Evolutionary conservation across 2,888 invertebrate genomes (phyloP).

Genomic region (Smittia sp.): DNA sequence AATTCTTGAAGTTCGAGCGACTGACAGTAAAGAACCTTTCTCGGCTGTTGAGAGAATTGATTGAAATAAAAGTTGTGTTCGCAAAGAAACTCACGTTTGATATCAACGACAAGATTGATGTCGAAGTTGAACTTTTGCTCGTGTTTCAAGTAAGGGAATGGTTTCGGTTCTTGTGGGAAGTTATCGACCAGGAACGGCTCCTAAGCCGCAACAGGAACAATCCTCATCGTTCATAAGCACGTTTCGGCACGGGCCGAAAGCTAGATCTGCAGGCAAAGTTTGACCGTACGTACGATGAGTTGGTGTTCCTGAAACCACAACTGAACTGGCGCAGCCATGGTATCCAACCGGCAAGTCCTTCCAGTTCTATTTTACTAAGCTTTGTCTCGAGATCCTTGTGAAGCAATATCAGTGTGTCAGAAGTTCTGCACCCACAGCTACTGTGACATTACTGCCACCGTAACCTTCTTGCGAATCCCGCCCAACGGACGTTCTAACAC

Average conservation of each 20-base stretch:
- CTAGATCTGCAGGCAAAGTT: slow-evolving; percentile 76
- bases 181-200: slow-evolving; percentile 82
- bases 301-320: slow-evolving; percentile 91
- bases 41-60: slow-evolving; percentile 54
- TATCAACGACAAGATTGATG: slow-evolving; percentile 82
- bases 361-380: too few relatives aligned
- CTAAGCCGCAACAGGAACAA: slow-evolving; percentile 91
- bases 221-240: slow-evolving; percentile 98
- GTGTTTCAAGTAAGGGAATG: slow-evolving; percentile 85
- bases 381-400: too few relatives aligned
- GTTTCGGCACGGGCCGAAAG: slow-evolving; percentile 81
- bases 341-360: slow-evolving; percentile 95
- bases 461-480: too few relatives aligned
- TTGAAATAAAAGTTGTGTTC: background rate
- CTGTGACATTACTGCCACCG: too few relatives aligned
- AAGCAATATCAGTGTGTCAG: too few relatives aligned
- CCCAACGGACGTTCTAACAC: too few relatives aligned
- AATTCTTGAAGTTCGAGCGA: slow-evolving; percentile 81
- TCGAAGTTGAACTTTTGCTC: slow-evolving; percentile 87
- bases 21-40: slow-evolving; percentile 65
- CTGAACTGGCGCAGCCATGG: slow-evolving; percentile 90
- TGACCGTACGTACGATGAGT: slow-evolving; percentile 90
- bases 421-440: too few relatives aligned
- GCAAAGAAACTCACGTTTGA: slow-evolving; percentile 65
- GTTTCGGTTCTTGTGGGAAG: slow-evolving; percentile 77